Evolutionary conservation across 2,113 vertebrate genomes (phyloP).

Genomic region (Saguinus imperator): DNA sequence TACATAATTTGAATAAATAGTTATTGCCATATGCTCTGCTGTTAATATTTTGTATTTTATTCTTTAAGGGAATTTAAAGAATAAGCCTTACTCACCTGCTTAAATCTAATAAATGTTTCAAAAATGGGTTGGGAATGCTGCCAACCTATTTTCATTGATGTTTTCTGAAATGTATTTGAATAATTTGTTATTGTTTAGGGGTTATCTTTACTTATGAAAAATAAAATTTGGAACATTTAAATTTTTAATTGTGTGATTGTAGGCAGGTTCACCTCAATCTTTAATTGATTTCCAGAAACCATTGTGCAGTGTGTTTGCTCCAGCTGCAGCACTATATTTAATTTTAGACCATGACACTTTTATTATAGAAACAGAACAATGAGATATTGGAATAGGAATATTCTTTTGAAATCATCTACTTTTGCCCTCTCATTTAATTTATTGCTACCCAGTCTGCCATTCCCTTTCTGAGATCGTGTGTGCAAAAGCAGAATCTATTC

Average conservation of each 20-base stretch:
- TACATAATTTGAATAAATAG: not conserved
- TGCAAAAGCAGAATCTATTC: not conserved
- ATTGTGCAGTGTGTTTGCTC: not conserved
- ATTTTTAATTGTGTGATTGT: not conserved
- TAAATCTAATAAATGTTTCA: not conserved
- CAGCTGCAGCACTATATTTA: not conserved
- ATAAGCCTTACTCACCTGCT: not conserved
- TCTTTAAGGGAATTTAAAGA: not conserved
- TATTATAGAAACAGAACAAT: slow-evolving; percentile 1
- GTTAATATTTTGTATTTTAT: not conserved
- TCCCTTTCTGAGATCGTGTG: not conserved
- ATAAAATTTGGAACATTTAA: not conserved
- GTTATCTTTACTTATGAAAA: not conserved
- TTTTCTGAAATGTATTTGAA: not conserved
- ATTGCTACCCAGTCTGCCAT: not conserved
- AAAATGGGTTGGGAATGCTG: not conserved
- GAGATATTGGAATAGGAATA: not conserved
- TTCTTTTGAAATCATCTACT: not conserved
- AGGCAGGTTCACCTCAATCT: not conserved
- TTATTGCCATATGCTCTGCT: not conserved
- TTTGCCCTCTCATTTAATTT: not conserved
- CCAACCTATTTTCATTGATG: not conserved
- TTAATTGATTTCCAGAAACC: slow-evolving; percentile 19
- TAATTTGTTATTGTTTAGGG: not conserved
- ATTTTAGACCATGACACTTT: slow-evolving; percentile 34